Evolutionary conservation across 2,888 invertebrate genomes (phyloP), one percentile per base, ranked within the genome.

Genomic region (Cataglyphis albicans): DNA sequence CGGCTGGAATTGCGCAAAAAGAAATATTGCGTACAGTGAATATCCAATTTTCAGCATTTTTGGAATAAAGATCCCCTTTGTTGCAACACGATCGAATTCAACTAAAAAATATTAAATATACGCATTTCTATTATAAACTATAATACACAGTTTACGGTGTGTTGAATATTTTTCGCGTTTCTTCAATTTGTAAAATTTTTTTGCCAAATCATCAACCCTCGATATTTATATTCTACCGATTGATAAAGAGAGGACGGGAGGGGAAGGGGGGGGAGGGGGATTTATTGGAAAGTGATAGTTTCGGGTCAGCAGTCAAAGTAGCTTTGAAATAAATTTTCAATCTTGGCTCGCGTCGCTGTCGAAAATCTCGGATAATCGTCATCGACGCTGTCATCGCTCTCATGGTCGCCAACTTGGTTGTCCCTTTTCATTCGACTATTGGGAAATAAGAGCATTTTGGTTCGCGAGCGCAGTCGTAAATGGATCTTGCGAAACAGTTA

Each of bases 401-500:
- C 48, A 52, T 32, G 67, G 29, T 48, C 48, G 41, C 25, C 35
- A 41, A 41, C 41, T 55, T 67, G 25, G 48, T 29, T 55, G 35
- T 32, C 48, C 52, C 64, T 76, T 84, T 64, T 68, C 32, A 81
- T 70, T 68, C 41, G 82, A 81, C 73, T 61, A 68, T 35, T 70
- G 15, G 73, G 76, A 76, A 89, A 85, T 85, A 84, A 83, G 83
- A 88, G 85, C 85, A 80, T 87, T 84, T 84, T 74, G 75, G 59
- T 64, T 64, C 84, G 78, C 82, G 73, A 83, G 63, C 75, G 70
- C 32, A 85, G 48, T 68, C 73, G 76, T 88, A 83, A 88, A 84
- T 78, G 84, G 86, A 55, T 74, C 83, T 72, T 64, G 89, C 87
- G 85, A 89, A 89, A 90, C 90, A 87, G 89, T 90, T 90, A 91